A percentile compares a stretch with the other conserved stretches of the same genome.
Conservation (phyloP, 1,140 invertebrate genomes). For the Globodera ellingtonae region DNA sequence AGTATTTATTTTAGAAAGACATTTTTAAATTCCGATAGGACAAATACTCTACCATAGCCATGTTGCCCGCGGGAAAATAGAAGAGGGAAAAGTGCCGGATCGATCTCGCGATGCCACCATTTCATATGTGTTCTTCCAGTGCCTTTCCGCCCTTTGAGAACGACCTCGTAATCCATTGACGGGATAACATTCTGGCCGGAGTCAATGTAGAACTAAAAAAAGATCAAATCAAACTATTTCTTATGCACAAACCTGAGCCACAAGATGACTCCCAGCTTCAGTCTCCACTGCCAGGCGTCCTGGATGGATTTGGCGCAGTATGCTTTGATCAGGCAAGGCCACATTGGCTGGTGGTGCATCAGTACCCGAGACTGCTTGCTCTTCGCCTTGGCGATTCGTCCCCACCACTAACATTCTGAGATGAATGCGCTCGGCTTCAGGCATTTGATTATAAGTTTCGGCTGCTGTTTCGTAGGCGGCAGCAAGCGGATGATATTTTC, state of each 20-base stretch:
- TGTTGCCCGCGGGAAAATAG: background rate
- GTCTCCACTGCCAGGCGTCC: background rate
- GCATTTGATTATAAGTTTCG: background rate
- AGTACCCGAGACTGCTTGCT: background rate
- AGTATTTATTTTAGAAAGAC: no score
- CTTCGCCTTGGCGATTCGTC: background rate
- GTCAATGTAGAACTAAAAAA: background rate
- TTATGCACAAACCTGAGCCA: background rate
- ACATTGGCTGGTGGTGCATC: background rate
- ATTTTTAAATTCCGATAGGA: no score
- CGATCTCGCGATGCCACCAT: conserved; percentile 4
- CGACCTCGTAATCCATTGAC: background rate
- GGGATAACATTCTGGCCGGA: background rate
- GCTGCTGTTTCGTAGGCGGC: background rate
- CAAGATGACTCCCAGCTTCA: conserved; percentile 3
- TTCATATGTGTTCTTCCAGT: background rate
- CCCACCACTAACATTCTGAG: background rate
- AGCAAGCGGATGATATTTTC: background rate
- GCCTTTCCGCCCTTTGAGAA: background rate
- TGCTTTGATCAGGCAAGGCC: background rate
- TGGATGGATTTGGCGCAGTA: background rate
- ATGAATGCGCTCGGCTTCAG: background rate
- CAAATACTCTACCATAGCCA: no score
- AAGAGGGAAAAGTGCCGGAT: background rate
- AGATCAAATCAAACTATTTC: no score